Conservation (phyloP, 2,888 invertebrate genomes). For the Vanessa cardui region DNA sequence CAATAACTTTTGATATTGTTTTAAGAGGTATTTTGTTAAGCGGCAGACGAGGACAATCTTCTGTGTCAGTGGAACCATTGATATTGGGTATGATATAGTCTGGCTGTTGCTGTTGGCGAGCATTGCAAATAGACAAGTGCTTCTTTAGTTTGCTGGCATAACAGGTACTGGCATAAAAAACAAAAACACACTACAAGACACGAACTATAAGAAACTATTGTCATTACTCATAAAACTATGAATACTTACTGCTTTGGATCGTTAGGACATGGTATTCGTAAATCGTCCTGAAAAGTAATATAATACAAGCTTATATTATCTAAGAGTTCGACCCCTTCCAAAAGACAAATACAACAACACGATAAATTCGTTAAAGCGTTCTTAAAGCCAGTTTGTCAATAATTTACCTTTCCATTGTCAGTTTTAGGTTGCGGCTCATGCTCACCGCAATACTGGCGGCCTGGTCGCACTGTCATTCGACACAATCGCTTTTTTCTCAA, state of each 20-base stretch:
- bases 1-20: conserved; percentile 56
- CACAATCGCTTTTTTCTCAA: conserved; percentile 88
- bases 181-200: background rate
- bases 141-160: conserved; percentile 86
- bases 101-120: conserved; percentile 76
- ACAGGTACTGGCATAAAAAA: conserved; percentile 77
- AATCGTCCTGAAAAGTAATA: conserved; percentile 59
- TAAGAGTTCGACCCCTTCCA: background rate
- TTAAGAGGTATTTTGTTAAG: conserved; percentile 60
- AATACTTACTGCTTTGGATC: conserved; percentile 87
- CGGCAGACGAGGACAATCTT: conserved; percentile 50
- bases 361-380: too few species aligned
- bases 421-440: conserved; percentile 78
- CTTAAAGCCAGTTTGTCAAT: conserved; percentile 14
- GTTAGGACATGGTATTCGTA: conserved; percentile 87
- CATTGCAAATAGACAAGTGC: conserved; percentile 89
- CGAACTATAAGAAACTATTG: background rate
- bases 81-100: conserved; percentile 83
- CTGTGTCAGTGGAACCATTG: conserved; percentile 53
- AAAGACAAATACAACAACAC: too few species aligned
- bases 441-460: conserved; percentile 88
- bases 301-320: conserved; percentile 7
- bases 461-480: conserved; percentile 88
- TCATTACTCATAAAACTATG: conserved; percentile 2
- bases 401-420: conserved; percentile 53